These are phyloP conservation scores for Cirrhinus mrigala DNA, from an alignment of 2,797 vertebrate genomes.

Conservation along the genomic window DNA sequence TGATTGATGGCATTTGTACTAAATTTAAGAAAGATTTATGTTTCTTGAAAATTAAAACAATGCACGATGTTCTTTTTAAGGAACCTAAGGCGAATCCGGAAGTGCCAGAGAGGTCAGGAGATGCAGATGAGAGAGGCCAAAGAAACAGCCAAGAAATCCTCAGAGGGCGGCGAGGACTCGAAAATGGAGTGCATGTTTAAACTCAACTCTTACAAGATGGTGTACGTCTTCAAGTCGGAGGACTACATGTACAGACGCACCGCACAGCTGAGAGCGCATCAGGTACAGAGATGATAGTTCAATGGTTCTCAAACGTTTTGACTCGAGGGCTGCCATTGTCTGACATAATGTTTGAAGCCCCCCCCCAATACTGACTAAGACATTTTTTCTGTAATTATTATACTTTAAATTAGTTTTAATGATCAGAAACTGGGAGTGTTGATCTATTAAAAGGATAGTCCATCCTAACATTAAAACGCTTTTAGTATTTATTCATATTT, in stretches of 20 bases:
- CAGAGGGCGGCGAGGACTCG: constrained; percentile 83
- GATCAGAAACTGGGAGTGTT: not conserved
- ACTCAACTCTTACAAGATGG: constrained; percentile 99
- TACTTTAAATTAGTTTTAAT: not conserved
- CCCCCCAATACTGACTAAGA: not conserved
- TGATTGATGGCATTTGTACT: constrained; percentile 48
- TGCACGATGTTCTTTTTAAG: constrained; percentile 72
- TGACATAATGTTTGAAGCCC: not conserved
- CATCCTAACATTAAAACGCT: not conserved
- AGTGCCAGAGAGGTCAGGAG: constrained; percentile 94
- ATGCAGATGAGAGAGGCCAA: constrained; percentile 89
- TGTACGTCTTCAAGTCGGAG: constrained; percentile 98
- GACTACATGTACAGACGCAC: constrained; percentile 99
- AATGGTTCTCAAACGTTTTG: not conserved
- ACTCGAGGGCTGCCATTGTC: not conserved
- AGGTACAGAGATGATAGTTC: constrained; percentile 78
- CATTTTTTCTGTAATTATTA: not conserved
- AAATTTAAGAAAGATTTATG: constrained; percentile 34
- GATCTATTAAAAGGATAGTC: not conserved
- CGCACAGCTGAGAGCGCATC: constrained; percentile 92
- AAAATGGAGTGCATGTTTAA: constrained; percentile 98
- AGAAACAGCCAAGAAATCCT: constrained; percentile 84
- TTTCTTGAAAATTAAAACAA: constrained; percentile 14
- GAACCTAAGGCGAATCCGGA: constrained; percentile 93
- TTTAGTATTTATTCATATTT: not conserved